Conservation (phyloP, 2,797 vertebrate species). For the Mus minutoides region DNA sequence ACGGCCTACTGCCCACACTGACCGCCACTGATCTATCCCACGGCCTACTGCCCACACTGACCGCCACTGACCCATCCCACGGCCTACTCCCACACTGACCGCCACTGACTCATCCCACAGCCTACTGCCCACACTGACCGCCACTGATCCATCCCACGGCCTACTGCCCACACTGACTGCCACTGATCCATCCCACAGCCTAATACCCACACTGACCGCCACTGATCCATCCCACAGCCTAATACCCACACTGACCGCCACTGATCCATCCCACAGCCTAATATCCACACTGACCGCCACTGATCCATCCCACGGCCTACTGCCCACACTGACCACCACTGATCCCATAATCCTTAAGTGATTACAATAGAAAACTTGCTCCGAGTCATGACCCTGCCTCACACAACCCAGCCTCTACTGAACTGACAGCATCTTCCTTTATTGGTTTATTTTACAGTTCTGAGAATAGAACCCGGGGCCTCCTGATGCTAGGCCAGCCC, state of each 20-base stretch:
- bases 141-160: too few relatives aligned
- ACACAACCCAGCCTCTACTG: neutral
- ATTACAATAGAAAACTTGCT: neutral
- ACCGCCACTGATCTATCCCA: neutral
- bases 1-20: neutral
- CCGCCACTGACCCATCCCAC: neutral
- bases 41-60: neutral
- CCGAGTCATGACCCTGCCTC: neutral
- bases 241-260: neutral
- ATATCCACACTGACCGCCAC: neutral
- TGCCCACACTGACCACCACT: neutral
- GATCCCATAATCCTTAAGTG: neutral
- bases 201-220: neutral
- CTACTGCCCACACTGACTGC: neutral
- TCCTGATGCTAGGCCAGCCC: neutral
- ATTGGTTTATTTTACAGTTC: neutral
- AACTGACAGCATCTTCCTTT: neutral
- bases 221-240: too few relatives aligned
- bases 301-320: too few relatives aligned
- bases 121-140: neutral
- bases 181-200: too few relatives aligned
- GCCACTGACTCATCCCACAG: too few relatives aligned
- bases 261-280: too few relatives aligned
- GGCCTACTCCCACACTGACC: neutral
- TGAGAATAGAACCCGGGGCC: neutral